phyloP scores from a whole-genome alignment of 2,113 vertebrate species.

The Hydrochoerus hydrochaeris region DNA sequence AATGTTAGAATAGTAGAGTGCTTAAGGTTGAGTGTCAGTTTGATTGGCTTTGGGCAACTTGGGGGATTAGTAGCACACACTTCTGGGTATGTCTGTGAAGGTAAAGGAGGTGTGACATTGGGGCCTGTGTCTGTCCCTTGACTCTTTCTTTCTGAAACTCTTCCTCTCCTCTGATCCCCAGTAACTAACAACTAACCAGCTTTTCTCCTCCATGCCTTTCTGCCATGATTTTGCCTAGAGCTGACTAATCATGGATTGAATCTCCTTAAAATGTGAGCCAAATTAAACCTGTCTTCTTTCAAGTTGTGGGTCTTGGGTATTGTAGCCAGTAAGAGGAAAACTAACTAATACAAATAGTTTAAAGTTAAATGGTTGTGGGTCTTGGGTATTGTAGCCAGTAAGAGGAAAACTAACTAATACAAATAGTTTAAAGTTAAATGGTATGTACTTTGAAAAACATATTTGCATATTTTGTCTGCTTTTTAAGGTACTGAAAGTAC shows the following conservation, averaged over 20 bases:
- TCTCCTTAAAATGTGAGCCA: not conserved
- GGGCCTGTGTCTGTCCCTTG: not conserved
- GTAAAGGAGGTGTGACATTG: not conserved
- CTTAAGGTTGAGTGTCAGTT: not conserved
- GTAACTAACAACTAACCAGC: not conserved
- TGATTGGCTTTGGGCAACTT: not conserved
- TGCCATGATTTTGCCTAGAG: not conserved
- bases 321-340: not conserved
- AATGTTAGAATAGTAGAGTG: not conserved
- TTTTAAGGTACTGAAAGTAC: not conserved
- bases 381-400: not conserved
- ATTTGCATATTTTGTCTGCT: conserved; percentile 16
- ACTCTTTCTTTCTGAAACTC: not conserved
- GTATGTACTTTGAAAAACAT: not conserved
- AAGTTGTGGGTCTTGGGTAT: not conserved
- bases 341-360: not conserved
- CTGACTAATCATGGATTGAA: not conserved
- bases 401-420: not conserved
- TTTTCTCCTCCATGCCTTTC: not conserved
- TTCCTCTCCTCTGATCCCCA: not conserved
- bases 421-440: not conserved
- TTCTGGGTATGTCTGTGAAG: not conserved
- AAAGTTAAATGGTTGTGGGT: not conserved
- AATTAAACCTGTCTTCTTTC: not conserved
- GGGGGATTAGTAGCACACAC: not conserved